Conservation (phyloP, 1,140 invertebrate species). For the Solenopsis invicta region DNA sequence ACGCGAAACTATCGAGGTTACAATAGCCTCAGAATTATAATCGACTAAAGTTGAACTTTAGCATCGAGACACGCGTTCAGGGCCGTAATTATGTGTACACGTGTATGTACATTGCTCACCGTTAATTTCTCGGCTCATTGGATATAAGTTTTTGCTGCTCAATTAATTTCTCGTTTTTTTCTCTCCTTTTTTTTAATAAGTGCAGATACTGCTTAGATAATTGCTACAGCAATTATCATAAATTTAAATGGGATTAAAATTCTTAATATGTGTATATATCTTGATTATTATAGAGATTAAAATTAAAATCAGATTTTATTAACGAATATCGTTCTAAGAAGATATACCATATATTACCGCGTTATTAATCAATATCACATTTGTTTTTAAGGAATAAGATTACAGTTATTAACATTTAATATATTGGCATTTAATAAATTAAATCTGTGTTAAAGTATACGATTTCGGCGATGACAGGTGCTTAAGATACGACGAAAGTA, state of each 20-base stretch:
- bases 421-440: not conserved
- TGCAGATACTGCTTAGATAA: not conserved
- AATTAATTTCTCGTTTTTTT: not conserved
- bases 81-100: constrained; percentile 15
- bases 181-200: not conserved
- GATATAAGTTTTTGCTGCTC: constrained; percentile 4
- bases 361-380: not conserved
- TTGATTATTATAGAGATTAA: not conserved
- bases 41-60: not conserved
- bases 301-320: not conserved
- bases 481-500: not conserved
- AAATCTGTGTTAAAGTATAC: not conserved
- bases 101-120: not conserved
- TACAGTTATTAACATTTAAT: not conserved
- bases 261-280: not conserved
- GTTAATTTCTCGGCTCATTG: constrained; percentile 8
- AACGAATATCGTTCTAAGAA: not conserved
- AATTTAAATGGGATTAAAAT: constrained; percentile 23
- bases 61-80: not conserved
- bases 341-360: not conserved
- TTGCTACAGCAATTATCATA: constrained; percentile 7
- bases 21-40: not conserved
- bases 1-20: not conserved
- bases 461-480: not conserved
- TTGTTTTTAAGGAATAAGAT: not conserved